Evolutionary conservation across 2,888 invertebrate species (phyloP).

Genomic region (Hydropsyche betteni): DNA sequence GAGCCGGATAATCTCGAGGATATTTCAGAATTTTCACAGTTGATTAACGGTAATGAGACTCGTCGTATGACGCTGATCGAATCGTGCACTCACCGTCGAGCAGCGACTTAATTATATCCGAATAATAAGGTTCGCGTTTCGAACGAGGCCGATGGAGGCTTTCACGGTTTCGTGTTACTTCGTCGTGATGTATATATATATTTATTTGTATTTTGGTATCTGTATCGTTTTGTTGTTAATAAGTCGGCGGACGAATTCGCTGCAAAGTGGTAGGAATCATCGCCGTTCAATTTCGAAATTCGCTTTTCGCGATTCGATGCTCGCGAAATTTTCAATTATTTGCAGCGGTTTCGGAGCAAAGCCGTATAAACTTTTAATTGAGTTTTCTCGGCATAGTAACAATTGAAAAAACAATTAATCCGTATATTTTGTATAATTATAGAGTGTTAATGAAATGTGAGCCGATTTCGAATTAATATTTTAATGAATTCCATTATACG

Average conservation of each 20-base stretch:
- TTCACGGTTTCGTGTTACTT: conserved; percentile 21
- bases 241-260: not conserved
- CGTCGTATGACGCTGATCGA: conserved; percentile 12
- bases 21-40: conserved; percentile 1
- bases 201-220: too few species aligned
- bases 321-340: conserved; percentile 19
- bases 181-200: too few species aligned
- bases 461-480: too few species aligned
- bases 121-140: conserved; percentile 26
- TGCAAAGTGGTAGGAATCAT: not conserved
- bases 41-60: not conserved
- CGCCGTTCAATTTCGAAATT: conserved; percentile 8
- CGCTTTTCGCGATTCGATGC: not conserved
- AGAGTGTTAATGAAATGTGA: too few species aligned
- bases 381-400: not conserved
- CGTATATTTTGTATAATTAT: too few species aligned
- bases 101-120: conserved; percentile 7
- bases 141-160: not conserved
- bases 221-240: too few species aligned
- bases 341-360: not conserved
- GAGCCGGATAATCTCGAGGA: not conserved
- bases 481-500: too few species aligned
- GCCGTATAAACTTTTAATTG: conserved; percentile 12
- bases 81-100: not conserved
- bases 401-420: conserved; percentile 1